Evolutionary conservation across 2,888 invertebrate species (phyloP).

Genomic region (Mystacides longicornis): DNA sequence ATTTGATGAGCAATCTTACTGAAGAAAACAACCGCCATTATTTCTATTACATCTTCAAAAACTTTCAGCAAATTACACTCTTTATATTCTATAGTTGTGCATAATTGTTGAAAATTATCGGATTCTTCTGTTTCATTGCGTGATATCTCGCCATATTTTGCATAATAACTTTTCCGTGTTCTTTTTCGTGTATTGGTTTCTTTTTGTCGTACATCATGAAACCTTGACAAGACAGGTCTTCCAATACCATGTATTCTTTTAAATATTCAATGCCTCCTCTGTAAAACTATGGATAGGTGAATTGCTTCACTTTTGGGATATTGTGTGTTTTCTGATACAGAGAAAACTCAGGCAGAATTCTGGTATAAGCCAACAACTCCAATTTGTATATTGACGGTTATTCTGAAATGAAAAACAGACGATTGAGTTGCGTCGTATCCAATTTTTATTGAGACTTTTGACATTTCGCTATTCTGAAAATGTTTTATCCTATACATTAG

Average conservation of each 20-base stretch:
- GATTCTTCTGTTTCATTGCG: constrained; percentile 12
- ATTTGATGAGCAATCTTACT: not conserved
- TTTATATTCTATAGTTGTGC: too few relatives aligned
- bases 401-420: too few relatives aligned
- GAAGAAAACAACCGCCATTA: not conserved
- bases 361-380: constrained; percentile 18
- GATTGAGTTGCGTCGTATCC: too few relatives aligned
- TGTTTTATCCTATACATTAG: too few relatives aligned
- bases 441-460: too few relatives aligned
- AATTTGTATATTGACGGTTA: constrained; percentile 9
- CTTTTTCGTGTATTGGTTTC: constrained; percentile 9
- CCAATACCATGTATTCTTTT: constrained; percentile 17
- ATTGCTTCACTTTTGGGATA: constrained; percentile 7
- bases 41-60: not conserved
- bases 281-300: constrained; percentile 15
- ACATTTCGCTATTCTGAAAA: too few relatives aligned
- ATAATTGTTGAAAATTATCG: too few relatives aligned
- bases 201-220: constrained; percentile 12
- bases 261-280: constrained; percentile 6
- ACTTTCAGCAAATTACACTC: too few relatives aligned
- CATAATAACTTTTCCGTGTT: constrained; percentile 7
- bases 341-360: constrained; percentile 9
- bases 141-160: constrained; percentile 18
- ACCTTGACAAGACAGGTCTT: constrained; percentile 12
- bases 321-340: constrained; percentile 9